Conservation (phyloP, 2,888 invertebrate species). For the Nebria salina region DNA sequence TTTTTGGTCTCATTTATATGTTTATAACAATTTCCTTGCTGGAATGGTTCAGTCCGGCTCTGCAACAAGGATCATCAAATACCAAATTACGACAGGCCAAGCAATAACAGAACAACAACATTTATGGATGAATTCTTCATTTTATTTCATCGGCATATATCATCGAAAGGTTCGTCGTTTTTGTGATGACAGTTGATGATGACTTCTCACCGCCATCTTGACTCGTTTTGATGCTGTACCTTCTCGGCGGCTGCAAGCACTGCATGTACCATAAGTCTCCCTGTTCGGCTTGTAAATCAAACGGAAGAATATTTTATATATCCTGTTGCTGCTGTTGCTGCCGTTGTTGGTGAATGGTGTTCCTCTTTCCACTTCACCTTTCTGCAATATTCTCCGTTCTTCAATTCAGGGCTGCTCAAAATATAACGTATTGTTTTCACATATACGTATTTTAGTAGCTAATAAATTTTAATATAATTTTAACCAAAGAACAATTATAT, state of each 20-base stretch:
- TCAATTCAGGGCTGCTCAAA: conserved; percentile 28
- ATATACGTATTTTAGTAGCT: no score
- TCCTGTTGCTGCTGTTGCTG: conserved; percentile 35
- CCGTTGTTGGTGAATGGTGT: conserved; percentile 13
- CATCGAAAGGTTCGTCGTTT: conserved; percentile 34
- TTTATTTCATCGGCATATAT: conserved; percentile 22
- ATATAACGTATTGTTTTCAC: background rate
- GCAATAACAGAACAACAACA: conserved; percentile 13
- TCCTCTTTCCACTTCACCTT: conserved; percentile 6
- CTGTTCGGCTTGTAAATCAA: conserved; percentile 40
- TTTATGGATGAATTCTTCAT: conserved; percentile 19
- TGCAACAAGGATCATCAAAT: conserved; percentile 16
- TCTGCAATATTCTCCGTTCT: conserved; percentile 9
- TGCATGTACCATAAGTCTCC: conserved; percentile 34
- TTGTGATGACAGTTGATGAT: conserved; percentile 3
- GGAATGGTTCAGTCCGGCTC: background rate
- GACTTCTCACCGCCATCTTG: background rate
- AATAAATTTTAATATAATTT: no score
- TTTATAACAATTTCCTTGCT: background rate
- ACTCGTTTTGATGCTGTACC: conserved; percentile 3
- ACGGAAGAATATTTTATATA: conserved; percentile 41
- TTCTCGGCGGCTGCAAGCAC: conserved; percentile 23
- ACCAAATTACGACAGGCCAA: background rate
- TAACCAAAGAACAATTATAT: no score
- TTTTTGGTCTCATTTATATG: no score